Evolutionary conservation across 1,140 invertebrate species (phyloP).

Genomic region (Macrobrachium rosenbergii): DNA sequence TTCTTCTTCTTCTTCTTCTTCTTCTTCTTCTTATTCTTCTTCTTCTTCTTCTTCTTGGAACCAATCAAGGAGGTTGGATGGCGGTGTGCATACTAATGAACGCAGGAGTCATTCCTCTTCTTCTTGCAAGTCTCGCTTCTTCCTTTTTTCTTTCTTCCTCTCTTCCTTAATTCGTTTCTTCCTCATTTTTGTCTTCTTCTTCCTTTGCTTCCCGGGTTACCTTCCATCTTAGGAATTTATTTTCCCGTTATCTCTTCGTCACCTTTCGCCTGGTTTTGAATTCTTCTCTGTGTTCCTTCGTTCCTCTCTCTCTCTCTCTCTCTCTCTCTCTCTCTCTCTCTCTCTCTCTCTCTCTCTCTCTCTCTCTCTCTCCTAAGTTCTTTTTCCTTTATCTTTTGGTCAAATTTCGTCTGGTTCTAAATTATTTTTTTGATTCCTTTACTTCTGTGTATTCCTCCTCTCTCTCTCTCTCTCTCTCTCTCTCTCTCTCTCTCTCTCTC

Average conservation of each 20-base stretch:
- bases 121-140: not conserved
- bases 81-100: too few species aligned
- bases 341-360: conserved; percentile 15
- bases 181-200: not conserved
- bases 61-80: too few species aligned
- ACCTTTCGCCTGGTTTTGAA: not conserved
- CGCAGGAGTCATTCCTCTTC: not conserved
- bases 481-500: conserved; percentile 26
- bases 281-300: not conserved
- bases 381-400: not conserved
- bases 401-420: not conserved
- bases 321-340: conserved; percentile 27
- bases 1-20: not conserved
- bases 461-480: conserved; percentile 30
- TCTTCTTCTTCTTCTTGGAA: not conserved
- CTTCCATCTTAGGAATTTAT: too few species aligned
- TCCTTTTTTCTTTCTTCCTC: not conserved
- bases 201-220: not conserved
- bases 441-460: too few species aligned
- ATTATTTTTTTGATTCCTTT: not conserved
- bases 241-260: too few species aligned
- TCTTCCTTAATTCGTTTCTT: not conserved
- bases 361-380: not conserved
- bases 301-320: conserved; percentile 9
- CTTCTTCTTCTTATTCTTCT: not conserved